A percentile compares a stretch with the other conserved stretches of the same genome.
Evolutionary conservation across 1,140 invertebrate genomes (phyloP).

Genomic region (Belonocnema kinseyi): DNA sequence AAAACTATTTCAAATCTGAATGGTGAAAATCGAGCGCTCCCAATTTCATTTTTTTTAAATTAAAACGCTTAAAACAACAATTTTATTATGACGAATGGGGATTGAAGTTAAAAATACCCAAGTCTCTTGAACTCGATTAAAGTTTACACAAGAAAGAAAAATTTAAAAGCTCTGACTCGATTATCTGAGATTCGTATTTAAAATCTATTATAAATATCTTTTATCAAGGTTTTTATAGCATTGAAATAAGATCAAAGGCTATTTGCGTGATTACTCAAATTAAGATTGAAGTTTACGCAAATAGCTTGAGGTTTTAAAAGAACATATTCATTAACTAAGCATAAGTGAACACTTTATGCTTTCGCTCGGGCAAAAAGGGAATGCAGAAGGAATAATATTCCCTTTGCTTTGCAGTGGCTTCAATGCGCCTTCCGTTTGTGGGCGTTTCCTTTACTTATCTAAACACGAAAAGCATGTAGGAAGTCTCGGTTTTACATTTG

Average conservation of each 20-base stretch:
- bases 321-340: slow-evolving; percentile 14
- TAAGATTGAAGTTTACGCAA: not conserved
- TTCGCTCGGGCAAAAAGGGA: not conserved
- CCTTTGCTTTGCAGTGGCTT: not conserved
- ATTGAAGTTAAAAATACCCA: too few relatives aligned
- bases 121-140: too few relatives aligned
- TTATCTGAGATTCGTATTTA: too few relatives aligned
- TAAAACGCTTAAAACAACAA: too few relatives aligned
- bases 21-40: too few relatives aligned
- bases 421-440: slow-evolving; percentile 31
- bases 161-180: too few relatives aligned
- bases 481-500: slow-evolving; percentile 34
- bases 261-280: slow-evolving; percentile 1
- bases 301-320: not conserved
- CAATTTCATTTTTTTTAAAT: too few relatives aligned
- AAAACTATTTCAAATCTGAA: too few relatives aligned
- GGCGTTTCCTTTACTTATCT: slow-evolving; percentile 50
- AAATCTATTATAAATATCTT: too few relatives aligned
- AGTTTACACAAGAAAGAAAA: too few relatives aligned
- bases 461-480: slow-evolving; percentile 28
- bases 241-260: slow-evolving; percentile 1
- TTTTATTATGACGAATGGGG: too few relatives aligned
- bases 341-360: slow-evolving; percentile 8
- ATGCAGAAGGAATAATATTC: not conserved
- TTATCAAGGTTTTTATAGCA: not conserved